Conservation (phyloP, 2,113 vertebrate species). For the Oncorhynchus clarkii region DNA sequence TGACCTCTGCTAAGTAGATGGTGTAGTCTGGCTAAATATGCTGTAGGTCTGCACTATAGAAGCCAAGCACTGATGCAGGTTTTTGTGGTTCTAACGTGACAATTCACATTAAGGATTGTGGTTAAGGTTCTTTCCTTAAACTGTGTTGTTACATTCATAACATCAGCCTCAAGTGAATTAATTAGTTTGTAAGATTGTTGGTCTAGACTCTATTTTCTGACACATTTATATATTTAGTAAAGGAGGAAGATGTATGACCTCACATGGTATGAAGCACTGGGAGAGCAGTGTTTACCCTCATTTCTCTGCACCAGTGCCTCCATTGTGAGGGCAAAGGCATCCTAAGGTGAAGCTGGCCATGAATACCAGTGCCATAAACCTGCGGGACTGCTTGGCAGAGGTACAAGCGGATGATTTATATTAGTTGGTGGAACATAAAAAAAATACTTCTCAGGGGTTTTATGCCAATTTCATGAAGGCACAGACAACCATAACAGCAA, state of each 20-base stretch:
- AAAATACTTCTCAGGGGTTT: conserved; percentile 38
- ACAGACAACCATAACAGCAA: conserved; percentile 54
- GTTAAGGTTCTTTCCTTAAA: not conserved
- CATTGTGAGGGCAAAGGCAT: conserved; percentile 37
- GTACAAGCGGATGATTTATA: conserved; percentile 54
- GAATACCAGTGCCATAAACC: conserved; percentile 56
- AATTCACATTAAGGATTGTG: not conserved
- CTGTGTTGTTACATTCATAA: not conserved
- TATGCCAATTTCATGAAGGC: conserved; percentile 50
- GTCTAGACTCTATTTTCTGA: not conserved
- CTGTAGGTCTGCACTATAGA: not conserved
- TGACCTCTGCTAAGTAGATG: not conserved
- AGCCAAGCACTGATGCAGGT: not conserved
- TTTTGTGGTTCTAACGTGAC: not conserved
- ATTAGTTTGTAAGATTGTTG: not conserved
- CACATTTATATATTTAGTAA: not conserved
- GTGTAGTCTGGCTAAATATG: not conserved
- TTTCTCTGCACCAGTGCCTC: not conserved
- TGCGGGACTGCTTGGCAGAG: conserved; percentile 49
- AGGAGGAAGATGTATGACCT: not conserved
- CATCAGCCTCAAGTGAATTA: not conserved
- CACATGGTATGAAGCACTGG: not conserved
- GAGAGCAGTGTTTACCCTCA: not conserved
- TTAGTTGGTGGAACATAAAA: conserved; percentile 60
- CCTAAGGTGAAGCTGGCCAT: conserved; percentile 50